phyloP scores from a whole-genome alignment of 2,797 vertebrate species.

The Threskiornis aethiopicus region DNA sequence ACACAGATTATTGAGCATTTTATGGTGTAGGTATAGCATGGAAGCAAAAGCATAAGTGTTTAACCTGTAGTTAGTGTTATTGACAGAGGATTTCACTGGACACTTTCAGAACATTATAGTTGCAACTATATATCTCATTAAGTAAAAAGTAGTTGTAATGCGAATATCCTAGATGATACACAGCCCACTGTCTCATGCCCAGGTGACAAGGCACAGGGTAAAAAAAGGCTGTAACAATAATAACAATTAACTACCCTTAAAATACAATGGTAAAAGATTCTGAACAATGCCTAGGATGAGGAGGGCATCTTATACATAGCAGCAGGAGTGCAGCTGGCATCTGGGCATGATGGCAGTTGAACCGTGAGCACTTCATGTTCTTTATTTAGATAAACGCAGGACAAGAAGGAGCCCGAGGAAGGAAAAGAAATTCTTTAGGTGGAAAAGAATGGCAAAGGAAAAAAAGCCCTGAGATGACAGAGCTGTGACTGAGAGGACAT shows the following conservation, averaged over 20 bases:
- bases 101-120: not conserved
- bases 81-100: not conserved
- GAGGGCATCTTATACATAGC: not conserved
- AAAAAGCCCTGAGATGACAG: not conserved
- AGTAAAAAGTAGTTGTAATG: not conserved
- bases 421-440: not conserved
- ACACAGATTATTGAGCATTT: not conserved
- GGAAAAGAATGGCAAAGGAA: not conserved
- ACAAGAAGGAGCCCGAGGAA: not conserved
- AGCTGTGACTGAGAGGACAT: fast-evolving
- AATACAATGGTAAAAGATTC: not conserved
- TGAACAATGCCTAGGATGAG: not conserved
- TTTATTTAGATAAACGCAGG: not conserved
- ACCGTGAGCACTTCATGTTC: not conserved
- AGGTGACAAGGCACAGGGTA: not conserved
- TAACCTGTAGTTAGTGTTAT: not conserved
- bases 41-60: not conserved
- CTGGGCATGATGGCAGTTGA: not conserved
- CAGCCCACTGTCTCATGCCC: not conserved
- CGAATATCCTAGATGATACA: not conserved
- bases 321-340: not conserved
- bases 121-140: not conserved
- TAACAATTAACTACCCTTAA: not conserved
- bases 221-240: not conserved
- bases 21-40: fast-evolving